Evolutionary conservation across 2,113 vertebrate genomes (phyloP).

Genomic region (Procapra przewalskii): DNA sequence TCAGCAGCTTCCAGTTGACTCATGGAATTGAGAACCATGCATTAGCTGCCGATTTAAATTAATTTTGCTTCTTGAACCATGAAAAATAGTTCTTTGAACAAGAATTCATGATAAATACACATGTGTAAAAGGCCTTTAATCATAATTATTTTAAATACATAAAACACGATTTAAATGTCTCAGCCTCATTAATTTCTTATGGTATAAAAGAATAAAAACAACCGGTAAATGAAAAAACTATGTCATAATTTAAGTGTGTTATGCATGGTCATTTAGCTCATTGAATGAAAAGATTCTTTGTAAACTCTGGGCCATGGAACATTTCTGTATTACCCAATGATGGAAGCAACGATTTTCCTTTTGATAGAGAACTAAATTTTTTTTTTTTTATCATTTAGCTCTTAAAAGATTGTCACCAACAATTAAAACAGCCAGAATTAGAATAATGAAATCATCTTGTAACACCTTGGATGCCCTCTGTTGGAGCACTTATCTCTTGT

Average conservation of each 20-base stretch:
- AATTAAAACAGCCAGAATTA: constrained; percentile 12
- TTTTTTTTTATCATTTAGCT: background rate
- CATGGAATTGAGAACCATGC: constrained; percentile 26
- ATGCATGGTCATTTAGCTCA: constrained; percentile 58
- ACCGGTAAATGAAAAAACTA: constrained; percentile 50
- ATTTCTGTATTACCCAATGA: background rate
- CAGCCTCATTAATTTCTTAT: constrained; percentile 71
- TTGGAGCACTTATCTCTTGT: background rate
- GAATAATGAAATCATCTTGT: background rate
- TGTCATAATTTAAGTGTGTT: constrained; percentile 64
- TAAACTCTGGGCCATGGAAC: background rate
- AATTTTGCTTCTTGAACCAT: constrained; percentile 72
- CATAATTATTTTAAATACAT: constrained; percentile 72
- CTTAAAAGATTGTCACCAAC: background rate
- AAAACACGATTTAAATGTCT: constrained; percentile 64
- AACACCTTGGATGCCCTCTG: background rate
- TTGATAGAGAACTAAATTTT: background rate
- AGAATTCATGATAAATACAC: constrained; percentile 72
- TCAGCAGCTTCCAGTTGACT: constrained; percentile 29
- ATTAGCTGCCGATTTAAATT: constrained; percentile 71
- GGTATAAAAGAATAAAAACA: constrained; percentile 55
- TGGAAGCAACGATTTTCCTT: background rate
- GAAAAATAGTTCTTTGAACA: constrained; percentile 69
- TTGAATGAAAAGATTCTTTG: constrained; percentile 29
- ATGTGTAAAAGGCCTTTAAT: constrained; percentile 67